Base-by-base conservation (phyloP, 2,797 vertebrate species). In the Streptopelia turtur region DNA sequence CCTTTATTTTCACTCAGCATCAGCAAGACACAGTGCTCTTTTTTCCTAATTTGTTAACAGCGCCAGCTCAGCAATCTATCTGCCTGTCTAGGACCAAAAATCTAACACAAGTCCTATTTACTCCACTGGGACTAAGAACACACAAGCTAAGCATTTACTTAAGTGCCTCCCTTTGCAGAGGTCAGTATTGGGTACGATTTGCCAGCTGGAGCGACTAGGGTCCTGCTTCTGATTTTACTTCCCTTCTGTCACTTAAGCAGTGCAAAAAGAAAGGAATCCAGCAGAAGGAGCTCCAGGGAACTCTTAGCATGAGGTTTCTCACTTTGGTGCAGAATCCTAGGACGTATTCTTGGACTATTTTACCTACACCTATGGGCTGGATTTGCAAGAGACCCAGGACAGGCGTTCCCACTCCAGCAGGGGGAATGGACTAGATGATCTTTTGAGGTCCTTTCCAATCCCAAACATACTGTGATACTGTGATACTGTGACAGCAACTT, bases 11-110 rank as follows among this genome's bases (percentile, higher is more conserved):
- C 71, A 71, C 57, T 80, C 71, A 70, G 64, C 68, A 89, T 95
- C 94, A 95, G 91, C 90, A 95, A 89, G 74, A 90, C 52, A 21
- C 59, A 70, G 12, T 31, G 28, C 31, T 87, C 7, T 71, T 82
- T 95, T 83, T 47, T 45, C 37, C 50, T 30, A 43, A 84, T 75
- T 65, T 60, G n/a, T 70, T 77, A 65, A 39, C 22, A 82, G 24
- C 84, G 68, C 94, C 82, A 90, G 57, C 68, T 97, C 92, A 94
- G 91, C 83, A 94, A 87, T 61, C 59, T 81, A 37, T 45, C 66
- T 59, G 37, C 47, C 83, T 66, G 59, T 45, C 60, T 89, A 60
- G 43, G 59, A 87, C 63, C 56, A 76, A 76, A 79, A 90, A 13
- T n/a, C 50, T 87, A 86, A 31, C 30, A 21, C 30, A 79, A 85